phyloP scores from a whole-genome alignment of 53 echinoderm and acorn worm genomes.

The Henricia sp. region DNA sequence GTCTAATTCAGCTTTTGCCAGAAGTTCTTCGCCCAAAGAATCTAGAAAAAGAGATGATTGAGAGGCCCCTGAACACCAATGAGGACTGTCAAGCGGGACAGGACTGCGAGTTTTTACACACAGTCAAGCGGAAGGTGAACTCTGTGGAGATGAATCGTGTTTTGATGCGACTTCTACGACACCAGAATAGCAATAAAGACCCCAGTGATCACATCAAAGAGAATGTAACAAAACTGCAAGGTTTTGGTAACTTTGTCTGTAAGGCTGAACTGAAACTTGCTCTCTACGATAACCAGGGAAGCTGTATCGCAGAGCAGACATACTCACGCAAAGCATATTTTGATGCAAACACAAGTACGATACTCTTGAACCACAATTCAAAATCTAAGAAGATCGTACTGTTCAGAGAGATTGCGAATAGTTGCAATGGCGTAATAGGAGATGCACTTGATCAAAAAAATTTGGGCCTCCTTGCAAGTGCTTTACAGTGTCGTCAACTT shows the following conservation, averaged over 20 bases:
- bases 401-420: not conserved
- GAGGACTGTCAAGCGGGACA: slow-evolving; percentile 36
- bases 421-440: slow-evolving; percentile 12
- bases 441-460: not conserved
- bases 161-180: slow-evolving; percentile 27
- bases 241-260: slow-evolving; percentile 35
- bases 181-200: slow-evolving; percentile 14
- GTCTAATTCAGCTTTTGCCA: slow-evolving; percentile 46
- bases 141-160: slow-evolving; percentile 60
- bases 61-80: slow-evolving; percentile 19
- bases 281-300: not conserved
- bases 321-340: not conserved
- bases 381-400: not conserved
- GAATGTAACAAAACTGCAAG: not conserved
- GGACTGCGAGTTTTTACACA: slow-evolving; percentile 26
- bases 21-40: slow-evolving; percentile 37
- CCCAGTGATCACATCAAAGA: not conserved
- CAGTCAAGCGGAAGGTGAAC: slow-evolving; percentile 22
- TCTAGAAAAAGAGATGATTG: slow-evolving; percentile 45
- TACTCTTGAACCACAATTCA: slow-evolving; percentile 9
- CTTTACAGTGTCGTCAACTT: slow-evolving; percentile 1
- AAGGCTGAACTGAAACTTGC: slow-evolving; percentile 34
- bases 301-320: not conserved
- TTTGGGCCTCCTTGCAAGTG: not conserved
- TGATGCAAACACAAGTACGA: not conserved